These are phyloP conservation scores for Mythimna ferrago DNA, from an alignment of 2,888 invertebrate genomes.

Conservation along the genomic window DNA sequence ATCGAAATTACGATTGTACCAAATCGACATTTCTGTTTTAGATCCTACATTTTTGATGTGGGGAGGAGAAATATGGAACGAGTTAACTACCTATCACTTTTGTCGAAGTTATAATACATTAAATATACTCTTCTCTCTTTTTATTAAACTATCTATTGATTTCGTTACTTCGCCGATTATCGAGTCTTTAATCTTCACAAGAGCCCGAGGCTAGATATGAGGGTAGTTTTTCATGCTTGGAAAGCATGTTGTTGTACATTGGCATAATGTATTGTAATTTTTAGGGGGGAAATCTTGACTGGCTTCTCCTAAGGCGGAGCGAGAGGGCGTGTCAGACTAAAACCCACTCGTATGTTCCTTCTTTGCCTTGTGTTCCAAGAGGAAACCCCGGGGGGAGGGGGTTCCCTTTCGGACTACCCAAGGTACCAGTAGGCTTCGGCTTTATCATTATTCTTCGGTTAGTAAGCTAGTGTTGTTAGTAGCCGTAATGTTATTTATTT, in stretches of 20 bases:
- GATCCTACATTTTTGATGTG: not conserved
- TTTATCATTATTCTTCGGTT: not conserved
- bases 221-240: not conserved
- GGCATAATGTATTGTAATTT: no score
- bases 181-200: not conserved
- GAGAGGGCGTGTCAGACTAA: no score
- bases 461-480: no score
- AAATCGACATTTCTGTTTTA: not conserved
- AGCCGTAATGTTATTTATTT: no score
- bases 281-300: no score
- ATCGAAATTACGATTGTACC: not conserved
- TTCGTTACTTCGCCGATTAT: not conserved
- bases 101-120: constrained; percentile 3
- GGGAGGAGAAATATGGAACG: not conserved
- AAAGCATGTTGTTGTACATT: not conserved
- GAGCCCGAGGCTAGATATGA: not conserved
- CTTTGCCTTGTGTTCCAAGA: no score
- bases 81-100: not conserved
- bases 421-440: not conserved
- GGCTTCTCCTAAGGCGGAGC: no score
- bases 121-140: constrained; percentile 11
- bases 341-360: no score
- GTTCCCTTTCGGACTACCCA: no score
- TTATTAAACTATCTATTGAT: constrained; percentile 1
- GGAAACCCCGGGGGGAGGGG: no score